Conservation (phyloP, 2,888 invertebrate genomes). For the Drosophila meridionalis region DNA sequence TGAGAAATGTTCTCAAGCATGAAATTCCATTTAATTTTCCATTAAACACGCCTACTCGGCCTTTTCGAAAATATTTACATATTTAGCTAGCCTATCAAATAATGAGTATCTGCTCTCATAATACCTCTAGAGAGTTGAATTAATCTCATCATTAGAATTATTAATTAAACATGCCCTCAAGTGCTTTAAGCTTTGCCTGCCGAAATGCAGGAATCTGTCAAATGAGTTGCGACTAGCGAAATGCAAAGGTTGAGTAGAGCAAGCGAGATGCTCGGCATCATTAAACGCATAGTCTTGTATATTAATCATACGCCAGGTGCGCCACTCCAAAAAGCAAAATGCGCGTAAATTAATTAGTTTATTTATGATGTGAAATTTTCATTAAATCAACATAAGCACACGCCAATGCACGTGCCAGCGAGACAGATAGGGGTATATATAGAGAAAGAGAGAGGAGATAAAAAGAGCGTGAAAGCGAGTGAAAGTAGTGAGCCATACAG, state of each 20-base stretch:
- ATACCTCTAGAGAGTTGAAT: background rate
- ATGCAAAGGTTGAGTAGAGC: slow-evolving; percentile 21
- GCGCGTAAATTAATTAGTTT: slow-evolving; percentile 69
- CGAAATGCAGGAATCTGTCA: slow-evolving; percentile 29
- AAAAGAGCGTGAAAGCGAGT: background rate
- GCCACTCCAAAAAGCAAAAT: slow-evolving; percentile 16
- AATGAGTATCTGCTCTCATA: background rate
- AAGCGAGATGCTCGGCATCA: slow-evolving; percentile 18
- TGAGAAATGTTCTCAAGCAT: background rate
- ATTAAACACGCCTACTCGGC: background rate
- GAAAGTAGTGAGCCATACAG: background rate
- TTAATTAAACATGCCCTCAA: slow-evolving; percentile 37
- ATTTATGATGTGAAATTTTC: slow-evolving; percentile 69
- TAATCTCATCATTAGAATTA: slow-evolving; percentile 30
- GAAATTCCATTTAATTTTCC: slow-evolving; percentile 5
- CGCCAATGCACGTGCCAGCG: slow-evolving; percentile 21
- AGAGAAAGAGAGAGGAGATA: background rate
- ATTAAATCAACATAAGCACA: slow-evolving; percentile 62
- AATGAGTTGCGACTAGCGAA: slow-evolving; percentile 40
- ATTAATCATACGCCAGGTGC: slow-evolving; percentile 78
- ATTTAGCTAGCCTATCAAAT: background rate
- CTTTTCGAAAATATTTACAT: background rate
- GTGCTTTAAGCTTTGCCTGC: slow-evolving; percentile 2
- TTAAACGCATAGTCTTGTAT: slow-evolving; percentile 40
- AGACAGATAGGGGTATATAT: background rate